Evolutionary conservation across 2,888 invertebrate species (phyloP), one percentile per base, ranked within the genome.

Genomic region (Apomyelois bistriatella): DNA sequence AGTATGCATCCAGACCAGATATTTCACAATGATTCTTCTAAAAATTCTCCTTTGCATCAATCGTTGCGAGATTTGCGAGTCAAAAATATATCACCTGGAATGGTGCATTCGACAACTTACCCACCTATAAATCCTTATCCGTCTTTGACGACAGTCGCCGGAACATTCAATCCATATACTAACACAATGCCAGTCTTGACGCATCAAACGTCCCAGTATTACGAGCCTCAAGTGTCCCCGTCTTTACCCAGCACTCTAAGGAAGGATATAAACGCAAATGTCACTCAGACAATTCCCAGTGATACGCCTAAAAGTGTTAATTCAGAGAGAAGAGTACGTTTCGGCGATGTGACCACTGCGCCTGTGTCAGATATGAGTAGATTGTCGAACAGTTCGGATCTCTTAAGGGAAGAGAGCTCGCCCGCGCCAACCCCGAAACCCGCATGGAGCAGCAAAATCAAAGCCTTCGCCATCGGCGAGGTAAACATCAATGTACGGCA

Each of bases 381-480:
- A 72, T 68, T 79, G 74, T 79, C 81, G 70, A 74, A 81, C 80
- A 77, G 73, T 76, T 75, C 76, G 75, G 85, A 83, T 63, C 70
- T 72, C 56, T 74, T 67, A 76, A 72, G 74, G 72, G 84, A 85
- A 66, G 83, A 74, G 67, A 82, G 81, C 70, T 76, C 83, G 75
- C 77, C 82, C 73, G 74, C 76, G 64, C 69, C 81, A 66, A 70
- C 72, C 76, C 71, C 76, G 84, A 85, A 79, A 83, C 85, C 88
- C 81, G 85, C 82, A 82, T 84, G 86, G 89, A 89, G 85, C 88
- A 87, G 87, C 87, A 81, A 86, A 85, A 76, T 84, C 81, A 89
- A 88, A 90, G 78, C 89, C 86, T 88, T 88, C 76, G 89, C 90
- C 85, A 82, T 84, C 87, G 90, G 90, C 90, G 90, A 91, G 90